Base-by-base conservation (phyloP, 53 echinoderm and acorn worm genomes). In the Antedon mediterranea region DNA sequence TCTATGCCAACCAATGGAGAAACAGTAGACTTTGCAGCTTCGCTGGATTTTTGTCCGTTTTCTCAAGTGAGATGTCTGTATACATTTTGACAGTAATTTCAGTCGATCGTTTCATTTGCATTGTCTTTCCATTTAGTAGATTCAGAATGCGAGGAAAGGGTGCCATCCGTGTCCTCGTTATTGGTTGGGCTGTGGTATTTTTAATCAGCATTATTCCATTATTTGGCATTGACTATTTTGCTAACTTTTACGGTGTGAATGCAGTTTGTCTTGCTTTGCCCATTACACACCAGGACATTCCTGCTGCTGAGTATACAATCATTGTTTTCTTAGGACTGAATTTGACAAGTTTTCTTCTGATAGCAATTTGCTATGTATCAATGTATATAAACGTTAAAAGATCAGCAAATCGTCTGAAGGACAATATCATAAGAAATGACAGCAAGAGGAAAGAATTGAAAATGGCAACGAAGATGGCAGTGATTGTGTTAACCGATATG, bases 61-160 rank as follows among this genome's bases (percentile, higher is more conserved):
- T 91, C 1, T 91, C 91, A n/a, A 89, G 91, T 71, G 88, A 91
- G 74, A 84, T 86, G 2, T 91, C 91, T 0, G 86, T 91, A 4
- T 57, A 86, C 11, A 86, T 83, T 30, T 70, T 91, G 6, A 84
- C 84, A 28, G 79, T 88, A 14, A 89, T 91, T 32, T 88, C 86
- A 14, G 76, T 89, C 9, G 89, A 91, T 74, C 81, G 91, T 1
- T 86, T 89, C 30, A 84, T 83, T 71, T 86, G 86, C 28, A 84
- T 91, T 7, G 75, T 89, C 31, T 88, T 91, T 71, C 84, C 88
- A 3, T 72, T 84, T 13, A 86, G 77, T 71, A 82, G 37, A 7
- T 26, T 42, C 32, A 86, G 81, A 20, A 73, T 91, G 33, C 74
- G 78, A 9, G 0, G 72, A 3, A 81, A 78, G 70, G 73, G 86